A percentile compares a stretch with the other conserved stretches of the same genome.
These are phyloP conservation scores for Alectura lathami DNA, from an alignment of 2,113 vertebrate species.

Conservation along the genomic window DNA sequence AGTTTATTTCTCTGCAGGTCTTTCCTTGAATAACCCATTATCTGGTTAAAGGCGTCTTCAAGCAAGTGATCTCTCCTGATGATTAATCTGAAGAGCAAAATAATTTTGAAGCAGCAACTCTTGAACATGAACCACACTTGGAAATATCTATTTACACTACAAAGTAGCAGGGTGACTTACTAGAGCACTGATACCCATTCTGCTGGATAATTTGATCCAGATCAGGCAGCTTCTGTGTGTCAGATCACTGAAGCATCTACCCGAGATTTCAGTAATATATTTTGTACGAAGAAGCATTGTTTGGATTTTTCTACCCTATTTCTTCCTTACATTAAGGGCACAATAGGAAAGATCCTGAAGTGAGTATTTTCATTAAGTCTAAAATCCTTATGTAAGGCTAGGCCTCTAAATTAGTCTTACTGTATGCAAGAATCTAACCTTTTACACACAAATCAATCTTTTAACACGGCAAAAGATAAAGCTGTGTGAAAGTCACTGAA, in stretches of 20 bases:
- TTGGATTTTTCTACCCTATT: neutral
- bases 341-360: neutral
- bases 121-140: neutral
- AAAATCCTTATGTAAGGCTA: neutral
- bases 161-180: neutral
- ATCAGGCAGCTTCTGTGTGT: neutral
- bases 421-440: neutral
- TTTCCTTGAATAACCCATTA: slow-evolving; percentile 98
- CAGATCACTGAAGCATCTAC: neutral
- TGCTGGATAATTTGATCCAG: neutral
- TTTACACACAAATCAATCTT: neutral
- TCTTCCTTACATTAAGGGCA: neutral
- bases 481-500: neutral
- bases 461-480: neutral
- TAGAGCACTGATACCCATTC: neutral
- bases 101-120: slow-evolving; percentile 8
- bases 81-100: slow-evolving; percentile 84
- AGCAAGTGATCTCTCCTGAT: slow-evolving; percentile 97
- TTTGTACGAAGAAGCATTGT: neutral
- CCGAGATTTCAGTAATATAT: neutral
- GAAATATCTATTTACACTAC: neutral
- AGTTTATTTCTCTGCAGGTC: slow-evolving; percentile 97
- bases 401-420: neutral
- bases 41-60: slow-evolving; percentile 98
- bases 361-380: neutral